phyloP scores from a whole-genome alignment of 2,797 vertebrate genomes.

The Podarcis siculus region DNA sequence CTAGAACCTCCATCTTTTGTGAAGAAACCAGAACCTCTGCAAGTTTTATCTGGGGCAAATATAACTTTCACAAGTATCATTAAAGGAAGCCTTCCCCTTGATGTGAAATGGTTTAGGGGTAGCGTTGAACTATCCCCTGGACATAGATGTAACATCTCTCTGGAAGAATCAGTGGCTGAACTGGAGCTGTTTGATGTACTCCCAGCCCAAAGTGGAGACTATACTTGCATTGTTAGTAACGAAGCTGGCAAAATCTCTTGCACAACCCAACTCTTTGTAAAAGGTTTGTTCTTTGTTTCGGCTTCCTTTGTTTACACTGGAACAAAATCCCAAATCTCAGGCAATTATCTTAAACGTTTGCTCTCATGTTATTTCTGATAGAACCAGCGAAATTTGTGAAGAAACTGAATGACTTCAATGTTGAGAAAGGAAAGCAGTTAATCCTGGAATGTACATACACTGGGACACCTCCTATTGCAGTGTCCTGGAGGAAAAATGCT shows the following conservation, averaged over 20 bases:
- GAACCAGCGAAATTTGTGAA: conserved; percentile 89
- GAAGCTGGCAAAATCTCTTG: conserved; percentile 94
- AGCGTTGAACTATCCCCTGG: conserved; percentile 89
- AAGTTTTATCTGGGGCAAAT: conserved; percentile 88
- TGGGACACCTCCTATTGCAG: conserved; percentile 88
- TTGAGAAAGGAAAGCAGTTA: conserved; percentile 80
- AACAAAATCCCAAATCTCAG: neutral
- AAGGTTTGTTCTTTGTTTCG: conserved; percentile 83
- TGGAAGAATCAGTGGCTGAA: conserved; percentile 85
- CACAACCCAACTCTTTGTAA: conserved; percentile 90
- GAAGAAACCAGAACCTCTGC: conserved; percentile 87
- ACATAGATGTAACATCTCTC: conserved; percentile 88
- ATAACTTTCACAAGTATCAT: conserved; percentile 86
- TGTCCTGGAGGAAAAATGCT: conserved; percentile 92
- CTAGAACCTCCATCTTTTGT: conserved; percentile 94
- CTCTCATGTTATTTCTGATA: conserved; percentile 45
- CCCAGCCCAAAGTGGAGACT: conserved; percentile 87
- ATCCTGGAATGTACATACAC: conserved; percentile 86
- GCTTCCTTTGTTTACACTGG: neutral
- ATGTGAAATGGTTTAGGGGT: conserved; percentile 93
- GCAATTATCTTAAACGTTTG: neutral
- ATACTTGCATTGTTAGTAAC: conserved; percentile 94
- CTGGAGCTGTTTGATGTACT: conserved; percentile 90
- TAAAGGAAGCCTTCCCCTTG: conserved; percentile 90
- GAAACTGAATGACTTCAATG: conserved; percentile 85